A percentile compares a stretch with the other conserved stretches of the same genome.
These are phyloP conservation scores for Drosophila austrosaltans DNA, from an alignment of 2,888 invertebrate species.

Conservation along the genomic window DNA sequence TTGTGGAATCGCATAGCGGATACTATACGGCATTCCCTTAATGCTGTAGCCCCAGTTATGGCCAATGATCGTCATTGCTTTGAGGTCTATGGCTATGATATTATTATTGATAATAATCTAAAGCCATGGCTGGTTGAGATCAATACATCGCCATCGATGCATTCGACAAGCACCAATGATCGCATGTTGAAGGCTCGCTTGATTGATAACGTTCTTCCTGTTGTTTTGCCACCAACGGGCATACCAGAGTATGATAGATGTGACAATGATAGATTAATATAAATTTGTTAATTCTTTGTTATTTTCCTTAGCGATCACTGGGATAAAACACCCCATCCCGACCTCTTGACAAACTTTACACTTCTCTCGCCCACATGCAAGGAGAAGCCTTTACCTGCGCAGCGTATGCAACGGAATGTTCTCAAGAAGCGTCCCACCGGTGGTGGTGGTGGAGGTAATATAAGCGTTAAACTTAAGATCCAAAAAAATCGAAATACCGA, in stretches of 20 bases:
- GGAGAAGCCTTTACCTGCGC: not conserved
- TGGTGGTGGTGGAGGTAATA: too few relatives aligned
- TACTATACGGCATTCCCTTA: conserved; percentile 95
- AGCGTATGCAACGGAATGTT: not conserved
- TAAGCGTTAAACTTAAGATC: not conserved
- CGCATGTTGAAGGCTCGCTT: conserved; percentile 96
- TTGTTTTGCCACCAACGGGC: conserved; percentile 94
- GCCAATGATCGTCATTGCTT: conserved; percentile 93
- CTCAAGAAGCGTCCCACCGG: conserved; percentile 10
- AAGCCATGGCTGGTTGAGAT: conserved; percentile 97
- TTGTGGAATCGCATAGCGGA: conserved; percentile 94
- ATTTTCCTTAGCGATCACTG: conserved; percentile 86
- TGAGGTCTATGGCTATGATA: conserved; percentile 95
- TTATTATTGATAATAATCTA: conserved; percentile 96
- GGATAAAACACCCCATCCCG: conserved; percentile 91
- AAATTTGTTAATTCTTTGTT: not conserved
- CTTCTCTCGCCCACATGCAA: conserved; percentile 40
- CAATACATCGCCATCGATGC: conserved; percentile 97
- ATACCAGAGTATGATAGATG: conserved; percentile 87
- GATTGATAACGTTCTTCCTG: conserved; percentile 95
- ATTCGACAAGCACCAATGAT: conserved; percentile 97
- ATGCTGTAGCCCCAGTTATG: conserved; percentile 96
- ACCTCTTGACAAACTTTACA: conserved; percentile 90
- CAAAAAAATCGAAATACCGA: not conserved
- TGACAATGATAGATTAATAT: not conserved